These are phyloP conservation scores for Frankliniella intonsa DNA, from an alignment of 2,888 invertebrate genomes.

Conservation along the genomic window DNA sequence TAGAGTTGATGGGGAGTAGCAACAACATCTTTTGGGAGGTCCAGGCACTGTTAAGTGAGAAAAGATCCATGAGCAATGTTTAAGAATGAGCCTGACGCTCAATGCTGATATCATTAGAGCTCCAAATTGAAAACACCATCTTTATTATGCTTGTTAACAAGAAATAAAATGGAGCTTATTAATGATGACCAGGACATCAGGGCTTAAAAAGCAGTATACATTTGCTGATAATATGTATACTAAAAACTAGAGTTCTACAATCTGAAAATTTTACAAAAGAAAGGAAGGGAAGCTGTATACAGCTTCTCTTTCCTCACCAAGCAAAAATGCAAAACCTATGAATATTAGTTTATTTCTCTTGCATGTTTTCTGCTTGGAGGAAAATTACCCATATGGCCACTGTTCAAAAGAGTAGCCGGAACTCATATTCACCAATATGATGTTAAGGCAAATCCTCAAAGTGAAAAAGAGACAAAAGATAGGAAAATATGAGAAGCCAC, in stretches of 20 bases:
- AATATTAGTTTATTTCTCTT: too few species aligned
- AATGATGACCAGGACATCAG: not conserved
- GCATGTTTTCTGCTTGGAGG: too few species aligned
- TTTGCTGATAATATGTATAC: slow-evolving; percentile 27
- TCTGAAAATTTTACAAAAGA: not conserved
- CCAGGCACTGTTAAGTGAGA: slow-evolving; percentile 83
- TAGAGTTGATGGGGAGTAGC: slow-evolving; percentile 87
- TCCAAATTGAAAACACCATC: slow-evolving; percentile 29
- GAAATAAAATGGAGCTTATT: not conserved
- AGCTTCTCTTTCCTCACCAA: too few species aligned
- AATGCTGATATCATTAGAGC: slow-evolving; percentile 30
- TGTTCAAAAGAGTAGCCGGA: too few species aligned
- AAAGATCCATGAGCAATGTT: slow-evolving; percentile 35
- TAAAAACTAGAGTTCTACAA: not conserved
- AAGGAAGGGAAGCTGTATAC: too few species aligned
- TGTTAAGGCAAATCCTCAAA: too few species aligned
- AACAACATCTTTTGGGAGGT: slow-evolving; percentile 89
- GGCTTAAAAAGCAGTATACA: slow-evolving; percentile 27
- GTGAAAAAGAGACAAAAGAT: too few species aligned
- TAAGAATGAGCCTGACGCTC: slow-evolving; percentile 28
- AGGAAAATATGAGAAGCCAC: too few species aligned
- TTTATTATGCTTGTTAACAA: not conserved
- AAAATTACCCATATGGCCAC: too few species aligned
- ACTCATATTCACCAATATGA: too few species aligned
- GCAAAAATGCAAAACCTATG: too few species aligned